Evolutionary conservation across 1,140 invertebrate genomes (phyloP).

Genomic region (Cepaea nemoralis): DNA sequence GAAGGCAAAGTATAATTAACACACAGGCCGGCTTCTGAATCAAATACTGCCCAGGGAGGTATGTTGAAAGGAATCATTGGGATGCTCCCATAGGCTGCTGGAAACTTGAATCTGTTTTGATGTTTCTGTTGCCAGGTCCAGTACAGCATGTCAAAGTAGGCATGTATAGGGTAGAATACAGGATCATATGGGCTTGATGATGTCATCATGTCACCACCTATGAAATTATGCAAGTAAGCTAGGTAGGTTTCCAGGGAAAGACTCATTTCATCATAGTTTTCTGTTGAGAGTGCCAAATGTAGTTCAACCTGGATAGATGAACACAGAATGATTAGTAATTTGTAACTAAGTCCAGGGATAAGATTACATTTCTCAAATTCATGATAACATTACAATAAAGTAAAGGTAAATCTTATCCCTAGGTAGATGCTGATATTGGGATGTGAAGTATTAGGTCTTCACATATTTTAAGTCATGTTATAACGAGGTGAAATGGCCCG

Average conservation of each 20-base stretch:
- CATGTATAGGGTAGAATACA: conserved; percentile 64
- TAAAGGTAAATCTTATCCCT: too few species aligned
- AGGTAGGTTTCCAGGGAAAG: conserved; percentile 59
- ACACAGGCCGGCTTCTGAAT: conserved; percentile 62
- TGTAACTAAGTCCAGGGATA: too few species aligned
- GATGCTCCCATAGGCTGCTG: conserved; percentile 63
- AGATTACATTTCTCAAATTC: too few species aligned
- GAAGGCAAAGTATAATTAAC: conserved; percentile 51
- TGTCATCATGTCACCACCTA: conserved; percentile 68
- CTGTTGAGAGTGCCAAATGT: conserved; percentile 59
- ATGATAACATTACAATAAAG: too few species aligned
- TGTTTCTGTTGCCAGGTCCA: conserved; percentile 66
- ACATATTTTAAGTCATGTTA: too few species aligned
- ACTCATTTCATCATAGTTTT: conserved; percentile 65
- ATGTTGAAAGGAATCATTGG: conserved; percentile 68
- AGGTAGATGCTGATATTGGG: too few species aligned
- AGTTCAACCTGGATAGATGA: conserved; percentile 62
- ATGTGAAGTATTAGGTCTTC: too few species aligned
- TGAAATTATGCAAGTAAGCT: conserved; percentile 64
- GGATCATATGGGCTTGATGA: conserved; percentile 64
- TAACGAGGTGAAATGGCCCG: too few species aligned
- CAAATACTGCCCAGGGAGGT: conserved; percentile 60
- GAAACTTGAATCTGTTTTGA: conserved; percentile 64
- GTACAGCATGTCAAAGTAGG: conserved; percentile 67
- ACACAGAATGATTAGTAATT: too few species aligned